Conservation (phyloP, 2,797 vertebrate genomes). For the Macropus fuliginosus region DNA sequence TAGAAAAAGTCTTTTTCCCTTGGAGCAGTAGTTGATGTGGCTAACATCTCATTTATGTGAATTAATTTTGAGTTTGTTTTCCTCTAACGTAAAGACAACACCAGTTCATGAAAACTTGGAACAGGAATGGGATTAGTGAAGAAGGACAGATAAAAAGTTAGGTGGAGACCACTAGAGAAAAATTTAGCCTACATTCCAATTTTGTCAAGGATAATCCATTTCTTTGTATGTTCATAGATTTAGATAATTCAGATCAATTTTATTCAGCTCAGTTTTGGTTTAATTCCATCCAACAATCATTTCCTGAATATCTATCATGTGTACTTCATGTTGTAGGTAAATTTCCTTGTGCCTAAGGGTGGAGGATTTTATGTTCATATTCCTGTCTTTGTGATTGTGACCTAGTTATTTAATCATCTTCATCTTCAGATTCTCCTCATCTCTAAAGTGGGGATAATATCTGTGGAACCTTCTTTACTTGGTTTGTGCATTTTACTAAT, state of each 20-base stretch:
- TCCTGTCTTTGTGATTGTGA: background rate
- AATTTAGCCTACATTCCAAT: background rate
- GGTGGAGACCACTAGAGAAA: background rate
- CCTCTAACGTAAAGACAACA: background rate
- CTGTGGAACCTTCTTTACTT: background rate
- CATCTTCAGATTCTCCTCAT: background rate
- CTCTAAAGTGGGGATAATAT: background rate
- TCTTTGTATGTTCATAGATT: background rate
- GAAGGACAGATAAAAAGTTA: background rate
- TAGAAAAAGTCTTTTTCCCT: background rate
- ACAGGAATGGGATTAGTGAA: background rate
- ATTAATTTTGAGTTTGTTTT: background rate
- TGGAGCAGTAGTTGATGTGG: background rate
- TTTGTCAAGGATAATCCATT: background rate
- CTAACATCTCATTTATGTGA: background rate
- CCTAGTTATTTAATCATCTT: background rate
- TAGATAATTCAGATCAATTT: background rate
- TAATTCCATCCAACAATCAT: background rate
- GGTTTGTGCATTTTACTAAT: background rate
- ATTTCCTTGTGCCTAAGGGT: background rate
- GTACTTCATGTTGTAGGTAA: background rate
- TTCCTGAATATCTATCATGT: background rate
- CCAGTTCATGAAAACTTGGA: background rate
- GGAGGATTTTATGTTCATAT: background rate
- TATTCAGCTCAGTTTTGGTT: background rate